Evolutionary conservation across 2,113 vertebrate species (phyloP).

Genomic region (Malurus alboscapulatus): DNA sequence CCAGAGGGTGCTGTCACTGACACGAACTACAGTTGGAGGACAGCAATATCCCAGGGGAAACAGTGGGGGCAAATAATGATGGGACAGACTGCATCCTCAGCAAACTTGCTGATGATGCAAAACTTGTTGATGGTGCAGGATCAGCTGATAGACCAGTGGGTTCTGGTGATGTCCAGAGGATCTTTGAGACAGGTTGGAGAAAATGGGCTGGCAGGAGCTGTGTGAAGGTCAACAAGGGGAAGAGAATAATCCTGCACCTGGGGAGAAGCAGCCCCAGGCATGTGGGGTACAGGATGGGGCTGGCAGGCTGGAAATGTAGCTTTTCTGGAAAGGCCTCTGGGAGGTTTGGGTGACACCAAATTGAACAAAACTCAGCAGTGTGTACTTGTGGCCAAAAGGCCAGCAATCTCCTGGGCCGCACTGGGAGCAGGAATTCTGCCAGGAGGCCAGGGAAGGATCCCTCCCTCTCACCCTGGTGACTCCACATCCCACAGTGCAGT

Average conservation of each 20-base stretch:
- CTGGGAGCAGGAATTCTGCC: not conserved
- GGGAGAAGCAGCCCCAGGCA: not conserved
- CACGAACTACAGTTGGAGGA: not conserved
- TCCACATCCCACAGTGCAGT: not conserved
- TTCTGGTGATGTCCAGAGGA: not conserved
- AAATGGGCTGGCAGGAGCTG: not conserved
- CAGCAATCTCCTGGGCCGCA: not conserved
- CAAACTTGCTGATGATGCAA: not conserved
- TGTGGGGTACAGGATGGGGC: not conserved
- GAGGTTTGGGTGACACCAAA: not conserved
- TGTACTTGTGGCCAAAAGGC: too few relatives aligned
- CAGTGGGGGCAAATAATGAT: not conserved
- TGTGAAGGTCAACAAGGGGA: not conserved
- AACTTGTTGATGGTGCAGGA: not conserved
- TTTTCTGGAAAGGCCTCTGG: not conserved
- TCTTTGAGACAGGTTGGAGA: not conserved
- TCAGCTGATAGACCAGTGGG: not conserved
- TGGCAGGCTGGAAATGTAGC: not conserved
- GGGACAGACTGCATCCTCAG: not conserved
- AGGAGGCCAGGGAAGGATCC: not conserved
- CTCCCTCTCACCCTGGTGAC: not conserved
- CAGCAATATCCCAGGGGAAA: not conserved
- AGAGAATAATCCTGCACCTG: not conserved
- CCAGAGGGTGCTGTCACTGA: not conserved
- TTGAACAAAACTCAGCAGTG: not conserved